Percentiles rank a stretch among this genome's conserved stretches.
Conservation (phyloP, 92 coral and sea anemone genomes). For the Umimayanthus kanabou region DNA sequence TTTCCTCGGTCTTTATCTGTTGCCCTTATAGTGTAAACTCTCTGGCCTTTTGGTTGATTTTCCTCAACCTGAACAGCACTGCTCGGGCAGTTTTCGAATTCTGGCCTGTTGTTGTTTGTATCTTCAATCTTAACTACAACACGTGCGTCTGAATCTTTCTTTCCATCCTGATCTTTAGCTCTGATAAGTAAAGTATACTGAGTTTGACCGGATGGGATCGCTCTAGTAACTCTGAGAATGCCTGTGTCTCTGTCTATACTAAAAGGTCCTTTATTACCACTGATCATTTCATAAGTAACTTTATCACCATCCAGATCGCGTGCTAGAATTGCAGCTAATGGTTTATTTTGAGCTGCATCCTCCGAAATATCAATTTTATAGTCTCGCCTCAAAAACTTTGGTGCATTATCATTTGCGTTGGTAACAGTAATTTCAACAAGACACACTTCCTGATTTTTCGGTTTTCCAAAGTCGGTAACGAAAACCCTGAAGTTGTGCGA, state of each 20-base stretch:
- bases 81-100: slow-evolving; percentile 61
- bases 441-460: slow-evolving; percentile 40
- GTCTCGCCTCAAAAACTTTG: slow-evolving; percentile 63
- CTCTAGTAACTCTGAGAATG: slow-evolving; percentile 52
- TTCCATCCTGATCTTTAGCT: slow-evolving; percentile 60
- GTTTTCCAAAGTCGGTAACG: slow-evolving; percentile 73
- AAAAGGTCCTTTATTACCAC: slow-evolving; percentile 39
- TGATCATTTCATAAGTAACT: slow-evolving; percentile 50
- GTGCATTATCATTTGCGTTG: slow-evolving; percentile 76
- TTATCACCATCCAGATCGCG: slow-evolving; percentile 76
- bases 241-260: slow-evolving; percentile 54
- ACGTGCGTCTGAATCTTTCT: slow-evolving; percentile 48
- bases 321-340: slow-evolving; percentile 89
- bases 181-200: slow-evolving; percentile 68
- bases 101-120: slow-evolving; percentile 77
- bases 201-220: slow-evolving; percentile 45
- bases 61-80: slow-evolving; percentile 62
- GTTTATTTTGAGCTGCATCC: slow-evolving; percentile 55
- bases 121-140: slow-evolving; percentile 79
- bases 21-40: slow-evolving; percentile 63
- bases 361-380: slow-evolving; percentile 85
- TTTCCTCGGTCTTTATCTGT: slow-evolving; percentile 80
- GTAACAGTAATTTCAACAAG: slow-evolving; percentile 58
- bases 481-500: slow-evolving; percentile 61
- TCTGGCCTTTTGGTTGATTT: slow-evolving; percentile 68